These are phyloP conservation scores for Tauraco erythrolophus DNA, from an alignment of 2,113 vertebrate species.

Conservation along the genomic window DNA sequence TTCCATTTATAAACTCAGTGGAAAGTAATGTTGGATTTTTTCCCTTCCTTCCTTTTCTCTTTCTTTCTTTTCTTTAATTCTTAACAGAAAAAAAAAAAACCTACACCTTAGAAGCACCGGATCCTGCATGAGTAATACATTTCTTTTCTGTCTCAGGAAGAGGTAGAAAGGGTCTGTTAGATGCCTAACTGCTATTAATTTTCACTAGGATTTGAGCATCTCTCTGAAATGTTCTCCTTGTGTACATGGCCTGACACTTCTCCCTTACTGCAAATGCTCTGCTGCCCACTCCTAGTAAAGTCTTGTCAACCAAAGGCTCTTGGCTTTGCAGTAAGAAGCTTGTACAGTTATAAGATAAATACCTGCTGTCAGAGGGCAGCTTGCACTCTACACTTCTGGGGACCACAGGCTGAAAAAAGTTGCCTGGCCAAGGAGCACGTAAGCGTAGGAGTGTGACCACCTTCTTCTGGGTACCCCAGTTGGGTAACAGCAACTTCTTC, in stretches of 20 bases:
- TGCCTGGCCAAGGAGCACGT: neutral
- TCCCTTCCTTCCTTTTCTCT: neutral
- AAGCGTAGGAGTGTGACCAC: neutral
- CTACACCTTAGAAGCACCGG: neutral
- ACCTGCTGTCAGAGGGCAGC: neutral
- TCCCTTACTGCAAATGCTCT: neutral
- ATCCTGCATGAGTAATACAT: neutral
- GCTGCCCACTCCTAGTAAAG: neutral
- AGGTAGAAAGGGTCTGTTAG: neutral
- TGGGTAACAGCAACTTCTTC: neutral
- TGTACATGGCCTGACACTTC: neutral
- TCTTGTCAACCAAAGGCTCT: neutral
- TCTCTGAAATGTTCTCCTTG: neutral
- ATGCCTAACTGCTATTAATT: neutral
- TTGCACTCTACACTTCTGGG: neutral
- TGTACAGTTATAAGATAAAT: neutral
- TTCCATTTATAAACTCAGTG: neutral
- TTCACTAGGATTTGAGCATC: neutral
- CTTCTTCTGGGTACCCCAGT: neutral
- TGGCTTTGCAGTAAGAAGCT: neutral
- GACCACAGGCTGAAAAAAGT: neutral
- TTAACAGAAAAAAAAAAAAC: neutral
- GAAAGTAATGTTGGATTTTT: neutral
- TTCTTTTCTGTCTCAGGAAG: neutral
- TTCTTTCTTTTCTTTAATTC: neutral